A percentile compares a stretch with the other conserved stretches of the same genome.
These are phyloP conservation scores for Hemitrygon akajei DNA, from an alignment of 2,797 vertebrate species.

Conservation along the genomic window DNA sequence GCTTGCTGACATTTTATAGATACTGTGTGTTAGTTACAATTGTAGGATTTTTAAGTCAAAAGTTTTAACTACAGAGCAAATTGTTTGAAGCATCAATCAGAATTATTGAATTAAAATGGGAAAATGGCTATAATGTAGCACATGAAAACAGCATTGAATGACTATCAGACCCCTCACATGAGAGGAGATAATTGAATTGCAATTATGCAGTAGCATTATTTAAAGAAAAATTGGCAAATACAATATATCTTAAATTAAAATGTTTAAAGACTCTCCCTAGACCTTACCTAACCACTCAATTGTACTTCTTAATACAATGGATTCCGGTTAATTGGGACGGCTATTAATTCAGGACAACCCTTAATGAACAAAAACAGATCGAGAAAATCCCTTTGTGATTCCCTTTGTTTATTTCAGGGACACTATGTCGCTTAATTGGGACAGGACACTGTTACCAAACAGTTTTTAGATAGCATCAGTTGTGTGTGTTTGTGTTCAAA, in stretches of 20 bases:
- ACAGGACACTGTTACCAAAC: no score
- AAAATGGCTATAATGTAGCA: background rate
- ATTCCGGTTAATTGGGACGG: no score
- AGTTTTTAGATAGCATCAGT: no score
- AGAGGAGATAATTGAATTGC: background rate
- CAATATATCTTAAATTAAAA: background rate
- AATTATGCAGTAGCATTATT: background rate
- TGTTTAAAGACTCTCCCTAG: background rate
- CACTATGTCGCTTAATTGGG: no score
- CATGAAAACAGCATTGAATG: background rate
- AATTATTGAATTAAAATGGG: no score
- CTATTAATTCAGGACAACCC: no score
- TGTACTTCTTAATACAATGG: background rate
- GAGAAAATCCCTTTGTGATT: no score
- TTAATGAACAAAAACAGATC: no score
- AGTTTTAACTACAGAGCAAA: no score
- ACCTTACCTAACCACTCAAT: background rate
- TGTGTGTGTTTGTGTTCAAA: no score
- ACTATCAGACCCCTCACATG: background rate
- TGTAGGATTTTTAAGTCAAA: background rate
- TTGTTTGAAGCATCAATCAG: no score
- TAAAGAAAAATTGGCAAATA: background rate
- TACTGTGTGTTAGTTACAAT: background rate
- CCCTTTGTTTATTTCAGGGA: no score
- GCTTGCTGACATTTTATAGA: background rate